These are phyloP conservation scores for Mungos mungo DNA, from an alignment of 2,113 vertebrate genomes.

Conservation along the genomic window DNA sequence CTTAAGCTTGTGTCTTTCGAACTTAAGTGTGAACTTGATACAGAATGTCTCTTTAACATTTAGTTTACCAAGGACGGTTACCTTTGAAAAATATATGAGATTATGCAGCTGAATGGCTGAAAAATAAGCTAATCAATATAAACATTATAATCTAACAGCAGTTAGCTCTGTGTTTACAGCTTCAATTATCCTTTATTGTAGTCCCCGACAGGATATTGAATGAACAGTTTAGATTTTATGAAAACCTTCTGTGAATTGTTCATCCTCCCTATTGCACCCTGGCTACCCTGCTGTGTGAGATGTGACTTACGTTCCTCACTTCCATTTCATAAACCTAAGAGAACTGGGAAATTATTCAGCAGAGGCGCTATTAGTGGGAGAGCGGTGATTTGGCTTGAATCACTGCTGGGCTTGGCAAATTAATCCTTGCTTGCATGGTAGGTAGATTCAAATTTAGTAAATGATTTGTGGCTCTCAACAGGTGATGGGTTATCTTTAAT, in stretches of 20 bases:
- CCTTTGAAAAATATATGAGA: neutral
- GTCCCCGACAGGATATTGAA: conserved; percentile 1
- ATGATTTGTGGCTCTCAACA: conserved; percentile 53
- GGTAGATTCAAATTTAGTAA: conserved; percentile 46
- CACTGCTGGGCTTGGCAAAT: conserved; percentile 40
- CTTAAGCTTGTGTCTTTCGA: neutral
- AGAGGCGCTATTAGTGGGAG: neutral
- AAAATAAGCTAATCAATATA: conserved; percentile 14
- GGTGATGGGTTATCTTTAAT: conserved; percentile 45
- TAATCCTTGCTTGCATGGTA: conserved; percentile 30
- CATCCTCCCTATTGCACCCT: neutral
- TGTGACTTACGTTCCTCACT: neutral
- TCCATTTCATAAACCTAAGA: conserved; percentile 13
- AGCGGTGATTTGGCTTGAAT: neutral
- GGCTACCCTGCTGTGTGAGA: neutral
- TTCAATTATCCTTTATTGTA: neutral
- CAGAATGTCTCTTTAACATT: neutral
- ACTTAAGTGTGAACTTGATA: neutral
- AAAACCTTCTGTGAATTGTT: conserved; percentile 34
- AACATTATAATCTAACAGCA: neutral
- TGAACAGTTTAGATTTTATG: conserved; percentile 10
- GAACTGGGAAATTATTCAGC: conserved; percentile 47
- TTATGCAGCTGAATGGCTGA: neutral
- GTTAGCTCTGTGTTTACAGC: conserved; percentile 40
- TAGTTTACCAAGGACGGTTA: conserved; percentile 27